Conservation (phyloP, 2,888 invertebrate species). For the Dryadula phaetusa region DNA sequence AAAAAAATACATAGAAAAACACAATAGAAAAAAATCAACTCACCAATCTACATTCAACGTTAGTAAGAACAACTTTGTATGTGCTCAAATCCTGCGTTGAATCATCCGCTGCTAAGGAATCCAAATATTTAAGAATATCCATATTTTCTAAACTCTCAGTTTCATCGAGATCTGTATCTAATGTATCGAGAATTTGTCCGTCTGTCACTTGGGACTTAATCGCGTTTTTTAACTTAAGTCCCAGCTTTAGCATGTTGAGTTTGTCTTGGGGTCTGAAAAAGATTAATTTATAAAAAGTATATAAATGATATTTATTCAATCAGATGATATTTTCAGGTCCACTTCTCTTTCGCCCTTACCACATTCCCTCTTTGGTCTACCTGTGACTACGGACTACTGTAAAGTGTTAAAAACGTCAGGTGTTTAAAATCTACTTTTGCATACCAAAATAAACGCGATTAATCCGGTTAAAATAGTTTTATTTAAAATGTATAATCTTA, state of each 20-base stretch:
- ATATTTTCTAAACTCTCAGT: slow-evolving; percentile 66
- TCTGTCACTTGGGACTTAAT: slow-evolving; percentile 82
- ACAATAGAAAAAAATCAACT: slow-evolving; percentile 47
- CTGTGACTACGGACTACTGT: no score
- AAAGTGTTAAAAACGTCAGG: no score
- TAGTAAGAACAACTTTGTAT: slow-evolving; percentile 74
- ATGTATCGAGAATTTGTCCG: slow-evolving; percentile 72
- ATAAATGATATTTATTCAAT: no score
- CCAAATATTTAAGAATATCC: slow-evolving; percentile 71
- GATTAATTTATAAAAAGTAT: no score
- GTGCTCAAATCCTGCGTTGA: slow-evolving; percentile 67
- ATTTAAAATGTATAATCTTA: no score
- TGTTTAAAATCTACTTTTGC: no score
- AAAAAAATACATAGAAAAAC: not conserved
- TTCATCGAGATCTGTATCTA: slow-evolving; percentile 55
- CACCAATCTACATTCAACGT: slow-evolving; percentile 72
- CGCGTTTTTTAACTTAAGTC: slow-evolving; percentile 86
- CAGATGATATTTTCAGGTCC: no score
- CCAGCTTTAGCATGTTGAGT: slow-evolving; percentile 71
- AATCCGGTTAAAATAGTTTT: no score
- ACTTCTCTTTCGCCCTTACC: no score
- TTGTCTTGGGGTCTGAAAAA: slow-evolving; percentile 66
- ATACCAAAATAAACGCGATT: no score
- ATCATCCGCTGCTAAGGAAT: slow-evolving; percentile 73
- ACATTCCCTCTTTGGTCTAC: no score